Evolutionary conservation across 1,140 invertebrate genomes (phyloP).

Genomic region (Agraylea sexmaculata): DNA sequence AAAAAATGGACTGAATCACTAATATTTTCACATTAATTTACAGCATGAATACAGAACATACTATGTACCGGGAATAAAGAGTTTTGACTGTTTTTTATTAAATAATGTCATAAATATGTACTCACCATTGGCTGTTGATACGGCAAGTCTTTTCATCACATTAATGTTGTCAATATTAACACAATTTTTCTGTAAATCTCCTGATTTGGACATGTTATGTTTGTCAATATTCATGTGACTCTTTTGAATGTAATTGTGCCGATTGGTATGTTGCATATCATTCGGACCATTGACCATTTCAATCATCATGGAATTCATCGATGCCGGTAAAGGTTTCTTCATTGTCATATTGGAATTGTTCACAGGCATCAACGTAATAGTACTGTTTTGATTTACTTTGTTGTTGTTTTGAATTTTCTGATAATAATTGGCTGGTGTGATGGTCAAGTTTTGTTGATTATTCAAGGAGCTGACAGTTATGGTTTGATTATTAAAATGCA

Average conservation of each 20-base stretch:
- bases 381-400: conserved; percentile 28
- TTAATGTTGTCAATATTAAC: conserved; percentile 17
- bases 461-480: conserved; percentile 24
- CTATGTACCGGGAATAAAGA: too few relatives aligned
- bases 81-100: too few relatives aligned
- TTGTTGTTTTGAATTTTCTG: conserved; percentile 30
- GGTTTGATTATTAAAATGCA: conserved; percentile 29
- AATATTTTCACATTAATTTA: too few relatives aligned
- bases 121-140: conserved; percentile 19
- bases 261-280: conserved; percentile 15
- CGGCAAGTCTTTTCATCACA: conserved; percentile 16
- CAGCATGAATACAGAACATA: too few relatives aligned
- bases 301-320: conserved; percentile 18
- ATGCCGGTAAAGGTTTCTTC: conserved; percentile 13
- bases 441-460: conserved; percentile 28
- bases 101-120: conserved; percentile 8
- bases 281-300: conserved; percentile 20
- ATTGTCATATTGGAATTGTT: too few relatives aligned
- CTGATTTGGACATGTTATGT: conserved; percentile 1
- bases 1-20: too few relatives aligned
- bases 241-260: conserved; percentile 10
- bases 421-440: conserved; percentile 30
- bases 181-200: conserved; percentile 14
- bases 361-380: conserved; percentile 28
- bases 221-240: conserved; percentile 7